A percentile compares a stretch with the other conserved stretches of the same genome.
These are phyloP conservation scores for Hypocryptadius cinnamomeus DNA, from an alignment of 2,113 vertebrate genomes.

Conservation along the genomic window DNA sequence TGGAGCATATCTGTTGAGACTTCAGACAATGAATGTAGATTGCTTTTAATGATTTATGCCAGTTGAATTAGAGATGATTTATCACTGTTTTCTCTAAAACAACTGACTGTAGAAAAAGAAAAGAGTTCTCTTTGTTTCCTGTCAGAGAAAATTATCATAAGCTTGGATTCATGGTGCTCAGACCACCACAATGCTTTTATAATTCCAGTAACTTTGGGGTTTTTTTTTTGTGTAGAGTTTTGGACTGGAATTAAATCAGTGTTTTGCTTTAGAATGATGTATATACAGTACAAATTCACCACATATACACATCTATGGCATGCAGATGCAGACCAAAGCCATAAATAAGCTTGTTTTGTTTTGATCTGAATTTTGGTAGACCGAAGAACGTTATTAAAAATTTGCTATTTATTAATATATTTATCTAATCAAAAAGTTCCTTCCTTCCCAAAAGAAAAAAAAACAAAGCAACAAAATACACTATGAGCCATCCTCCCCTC, in stretches of 20 bases:
- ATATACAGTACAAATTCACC: neutral
- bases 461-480: neutral
- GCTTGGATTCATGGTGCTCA: neutral
- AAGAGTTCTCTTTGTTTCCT: neutral
- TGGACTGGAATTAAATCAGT: neutral
- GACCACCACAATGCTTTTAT: neutral
- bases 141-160: neutral
- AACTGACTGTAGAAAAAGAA: neutral
- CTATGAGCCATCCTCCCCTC: neutral
- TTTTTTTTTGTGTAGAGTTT: neutral
- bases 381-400: neutral
- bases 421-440: neutral
- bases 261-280: neutral
- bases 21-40: neutral
- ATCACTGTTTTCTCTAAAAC: neutral
- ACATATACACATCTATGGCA: neutral
- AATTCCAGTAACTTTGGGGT: neutral
- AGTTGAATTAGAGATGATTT: constrained; percentile 16
- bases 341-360: neutral
- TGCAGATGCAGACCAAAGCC: neutral
- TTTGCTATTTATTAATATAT: neutral
- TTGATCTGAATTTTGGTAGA: neutral
- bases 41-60: constrained; percentile 18
- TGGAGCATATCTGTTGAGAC: neutral
- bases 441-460: neutral